A percentile compares a stretch with the other conserved stretches of the same genome.
Evolutionary conservation across 2,797 vertebrate species (phyloP).

Genomic region (Clangula hyemalis): DNA sequence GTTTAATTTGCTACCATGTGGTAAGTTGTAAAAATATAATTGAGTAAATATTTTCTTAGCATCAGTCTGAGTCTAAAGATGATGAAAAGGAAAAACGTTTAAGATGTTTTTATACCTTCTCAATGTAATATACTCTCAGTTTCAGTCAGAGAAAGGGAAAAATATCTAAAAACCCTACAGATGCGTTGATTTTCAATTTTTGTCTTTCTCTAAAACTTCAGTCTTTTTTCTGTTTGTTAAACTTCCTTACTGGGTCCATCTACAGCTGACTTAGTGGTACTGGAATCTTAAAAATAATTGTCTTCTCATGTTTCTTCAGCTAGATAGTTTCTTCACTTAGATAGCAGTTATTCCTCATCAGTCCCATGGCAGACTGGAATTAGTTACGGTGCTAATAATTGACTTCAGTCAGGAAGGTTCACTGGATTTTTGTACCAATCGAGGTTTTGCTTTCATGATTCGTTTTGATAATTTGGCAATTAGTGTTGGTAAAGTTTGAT

Average conservation of each 20-base stretch:
- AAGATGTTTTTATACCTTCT: not conserved
- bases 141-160: not conserved
- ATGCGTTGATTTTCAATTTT: not conserved
- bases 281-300: not conserved
- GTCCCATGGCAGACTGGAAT: not conserved
- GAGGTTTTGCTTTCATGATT: not conserved
- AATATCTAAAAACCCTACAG: not conserved
- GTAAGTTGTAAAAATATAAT: not conserved
- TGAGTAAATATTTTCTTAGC: not conserved
- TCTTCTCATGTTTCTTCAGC: accelerated
- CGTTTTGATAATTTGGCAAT: too few relatives aligned
- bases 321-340: not conserved
- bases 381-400: not conserved
- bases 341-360: not conserved
- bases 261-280: not conserved
- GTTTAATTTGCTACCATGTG: not conserved
- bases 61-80: not conserved
- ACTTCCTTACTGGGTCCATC: not conserved
- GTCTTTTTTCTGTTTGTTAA: not conserved
- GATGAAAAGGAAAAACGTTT: not conserved
- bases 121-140: not conserved
- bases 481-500: too few relatives aligned
- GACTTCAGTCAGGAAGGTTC: not conserved
- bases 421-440: not conserved
- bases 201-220: not conserved